Percentiles rank a stretch among this genome's conserved stretches.
phyloP scores from a whole-genome alignment of 2,888 invertebrate genomes.

The Drosophila monieri region DNA sequence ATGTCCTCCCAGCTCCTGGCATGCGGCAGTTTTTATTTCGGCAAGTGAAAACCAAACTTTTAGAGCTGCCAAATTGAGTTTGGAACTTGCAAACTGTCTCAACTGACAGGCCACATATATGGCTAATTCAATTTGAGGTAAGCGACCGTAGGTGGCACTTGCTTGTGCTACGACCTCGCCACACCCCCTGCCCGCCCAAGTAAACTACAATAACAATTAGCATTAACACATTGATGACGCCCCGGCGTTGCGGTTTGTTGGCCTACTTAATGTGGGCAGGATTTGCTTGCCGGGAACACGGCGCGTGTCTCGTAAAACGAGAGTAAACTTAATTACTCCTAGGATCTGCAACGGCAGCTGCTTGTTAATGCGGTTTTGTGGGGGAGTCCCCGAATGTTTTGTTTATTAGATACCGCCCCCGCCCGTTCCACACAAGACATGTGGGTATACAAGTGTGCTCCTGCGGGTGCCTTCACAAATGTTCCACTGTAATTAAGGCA shows the following conservation, averaged over 20 bases:
- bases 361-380: constrained; percentile 54
- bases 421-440: constrained; percentile 17
- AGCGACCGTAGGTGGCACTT: constrained; percentile 57
- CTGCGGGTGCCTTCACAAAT: constrained; percentile 50
- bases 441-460: constrained; percentile 4
- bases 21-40: constrained; percentile 18
- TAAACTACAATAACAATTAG: constrained; percentile 71
- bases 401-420: constrained; percentile 43
- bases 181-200: constrained; percentile 4
- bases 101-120: constrained; percentile 47
- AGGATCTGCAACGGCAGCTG: constrained; percentile 47
- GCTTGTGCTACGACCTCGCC: constrained; percentile 8
- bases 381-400: constrained; percentile 20
- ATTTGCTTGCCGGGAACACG: constrained; percentile 29
- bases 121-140: constrained; percentile 68
- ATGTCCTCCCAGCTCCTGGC: constrained; percentile 8
- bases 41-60: constrained; percentile 52
- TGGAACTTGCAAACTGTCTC: constrained; percentile 59
- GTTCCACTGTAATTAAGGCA: constrained; percentile 63
- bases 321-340: constrained; percentile 66
- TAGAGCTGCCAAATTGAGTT: constrained; percentile 65
- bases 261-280: constrained; percentile 46
- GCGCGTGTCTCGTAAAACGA: constrained; percentile 52
- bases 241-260: constrained; percentile 35
- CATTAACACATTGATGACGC: constrained; percentile 60